Base-by-base conservation (phyloP, 2,888 invertebrate genomes). In the Masnerella sp. region DNA sequence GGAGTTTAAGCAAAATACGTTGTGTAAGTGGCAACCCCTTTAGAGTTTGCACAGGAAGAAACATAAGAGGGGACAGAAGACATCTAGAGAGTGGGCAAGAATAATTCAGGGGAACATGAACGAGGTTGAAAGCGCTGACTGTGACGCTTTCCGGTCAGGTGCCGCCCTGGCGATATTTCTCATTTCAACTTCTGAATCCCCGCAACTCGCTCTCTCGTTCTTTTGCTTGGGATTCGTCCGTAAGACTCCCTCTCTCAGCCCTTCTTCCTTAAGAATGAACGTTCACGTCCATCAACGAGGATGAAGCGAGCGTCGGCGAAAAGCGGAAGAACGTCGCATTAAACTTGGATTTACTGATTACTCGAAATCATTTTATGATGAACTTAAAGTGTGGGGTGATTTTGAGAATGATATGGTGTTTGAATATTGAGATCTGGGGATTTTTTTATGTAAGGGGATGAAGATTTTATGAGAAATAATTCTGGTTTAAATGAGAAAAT, bases 141-240 rank as follows among this genome's bases (percentile, higher is more conserved):
- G 85, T 85, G 83, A 85, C 85, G 85, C 82, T 84, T 85, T 85
- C 85, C 85, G 85, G 85, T 85, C 85, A 85, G 85, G 85, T 85
- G 85, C 84, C 82, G 82, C 83, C 84, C 82, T 81, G 81, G 79
- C 81, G 80, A 81, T 85, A 76, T 79, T 81, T 82, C 77, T 78
- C 76, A 58, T 78, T 61, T 79, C 76, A 78, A 78, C 80, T 75
- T 62, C 75, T 61, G 59, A 75, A 77, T 80, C 77, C 70, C 38
- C 45, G 42, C 36, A 43, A 40, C 65, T 64, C 32, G 36, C 78
- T 76, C 69, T 59, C 70, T 80, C 80, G 59, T 79, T 80, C 76
- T 58, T 76, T 80, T 73, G 73, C 75, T 62, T 77, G 78, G 68
- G 74, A 78, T 78, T 80, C 80, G 75, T 80, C 79, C 17, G 47